Conservation (phyloP, 2,113 vertebrate species). For the Oryzias javanicus region DNA sequence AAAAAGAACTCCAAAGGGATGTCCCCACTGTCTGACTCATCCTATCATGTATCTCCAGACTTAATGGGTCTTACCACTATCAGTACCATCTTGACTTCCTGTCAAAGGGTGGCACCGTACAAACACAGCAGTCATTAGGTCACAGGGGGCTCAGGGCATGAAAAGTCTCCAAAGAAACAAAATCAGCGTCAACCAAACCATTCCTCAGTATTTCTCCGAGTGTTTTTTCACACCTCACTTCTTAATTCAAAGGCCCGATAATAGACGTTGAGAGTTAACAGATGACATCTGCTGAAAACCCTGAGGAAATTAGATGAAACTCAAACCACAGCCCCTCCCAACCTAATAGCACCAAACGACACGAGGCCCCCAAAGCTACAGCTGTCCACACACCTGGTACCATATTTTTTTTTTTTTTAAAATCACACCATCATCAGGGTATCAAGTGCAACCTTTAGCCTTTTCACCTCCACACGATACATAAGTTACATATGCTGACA, state of each 20-base stretch:
- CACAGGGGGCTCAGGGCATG: conserved; percentile 10
- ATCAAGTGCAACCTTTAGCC: background rate
- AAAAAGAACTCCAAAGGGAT: conserved; percentile 43
- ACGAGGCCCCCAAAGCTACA: conserved; percentile 55
- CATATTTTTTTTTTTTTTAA: conserved; percentile 27
- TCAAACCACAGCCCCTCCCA: conserved; percentile 40
- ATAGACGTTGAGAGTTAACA: conserved; percentile 42
- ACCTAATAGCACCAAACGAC: conserved; percentile 32
- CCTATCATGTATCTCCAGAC: conserved; percentile 66
- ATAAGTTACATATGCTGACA: background rate
- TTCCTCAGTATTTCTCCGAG: background rate
- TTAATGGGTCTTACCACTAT: conserved; percentile 66
- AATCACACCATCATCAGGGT: conserved; percentile 8
- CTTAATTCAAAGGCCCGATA: conserved; percentile 25
- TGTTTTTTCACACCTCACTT: conserved; percentile 8
- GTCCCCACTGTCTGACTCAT: conserved; percentile 51
- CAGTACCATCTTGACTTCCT: conserved; percentile 68
- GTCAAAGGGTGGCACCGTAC: conserved; percentile 55
- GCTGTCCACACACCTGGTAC: conserved; percentile 65
- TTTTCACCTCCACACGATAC: background rate
- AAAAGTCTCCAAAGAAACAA: conserved; percentile 10
- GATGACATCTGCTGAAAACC: conserved; percentile 51
- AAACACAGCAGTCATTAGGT: conserved; percentile 54
- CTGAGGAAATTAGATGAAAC: conserved; percentile 64
- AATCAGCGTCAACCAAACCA: background rate